Evolutionary conservation across 2,113 vertebrate genomes (phyloP), one percentile per base, ranked within the genome.

Genomic region (Lontra canadensis): DNA sequence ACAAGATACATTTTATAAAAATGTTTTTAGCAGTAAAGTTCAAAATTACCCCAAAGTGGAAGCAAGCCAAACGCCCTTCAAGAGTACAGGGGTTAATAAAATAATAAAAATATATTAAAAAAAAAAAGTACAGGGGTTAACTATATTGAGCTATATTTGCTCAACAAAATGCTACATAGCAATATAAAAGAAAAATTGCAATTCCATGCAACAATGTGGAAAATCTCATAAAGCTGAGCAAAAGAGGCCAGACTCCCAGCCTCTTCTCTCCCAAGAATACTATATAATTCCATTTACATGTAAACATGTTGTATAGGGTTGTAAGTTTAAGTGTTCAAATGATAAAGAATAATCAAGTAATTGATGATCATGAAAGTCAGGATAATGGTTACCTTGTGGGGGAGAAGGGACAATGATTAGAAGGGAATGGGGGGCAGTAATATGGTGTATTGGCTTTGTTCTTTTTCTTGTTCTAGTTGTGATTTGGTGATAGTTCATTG

Each of bases 1-100:
- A 65, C 18, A 65, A 94, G 61, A 94, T 55, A 55, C 14, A 57
- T 84, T 88, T 88, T 71, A 49, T 79, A 92, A 88, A 92, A 88
- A 73, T 92, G 3, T 59, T 82, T 69, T 94, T 74, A 57, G 44
- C 80, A 69, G 23, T 90, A 94, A 73, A 88, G 84, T 88, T 84
- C 6, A 23, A 86, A 90, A 85, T 74, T 80, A 65, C 73, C 5
- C 34, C 57, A 81, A 65, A 65, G 39, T 86, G 29, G 86, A 80
- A 81, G 80, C 36, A 55, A 47, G 65, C 6, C 20, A 59, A 93
- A 81, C 39, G 25, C 21, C 47, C 42, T 81, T 87, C 21, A 36
- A 49, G 1, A 93, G 31, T 86, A 81, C 29, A 57, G 23, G 79
- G 29, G n/a, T 14, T 84, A 84, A 71, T 55, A 55, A 55, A 55